Conservation (phyloP, 2,113 vertebrate species). For the Salvator merianae region DNA sequence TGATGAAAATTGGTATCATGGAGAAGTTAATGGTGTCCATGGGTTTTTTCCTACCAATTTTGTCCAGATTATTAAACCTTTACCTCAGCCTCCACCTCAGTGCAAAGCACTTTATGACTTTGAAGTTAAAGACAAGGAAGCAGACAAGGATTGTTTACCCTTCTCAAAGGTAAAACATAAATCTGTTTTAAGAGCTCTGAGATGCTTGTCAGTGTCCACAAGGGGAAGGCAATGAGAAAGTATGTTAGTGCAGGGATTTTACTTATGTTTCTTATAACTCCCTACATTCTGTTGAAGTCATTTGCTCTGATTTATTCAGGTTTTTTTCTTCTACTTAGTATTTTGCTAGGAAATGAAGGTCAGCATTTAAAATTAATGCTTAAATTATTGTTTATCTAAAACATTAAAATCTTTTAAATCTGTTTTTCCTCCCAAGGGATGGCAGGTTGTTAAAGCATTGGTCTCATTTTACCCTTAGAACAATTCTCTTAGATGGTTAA, state of each 20-base stretch:
- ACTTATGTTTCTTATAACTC: conserved; percentile 6
- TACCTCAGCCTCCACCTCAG: conserved; percentile 96
- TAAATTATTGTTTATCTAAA: not conserved
- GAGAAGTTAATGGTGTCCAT: conserved; percentile 93
- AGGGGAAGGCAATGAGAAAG: not conserved
- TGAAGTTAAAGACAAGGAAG: conserved; percentile 98
- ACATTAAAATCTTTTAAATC: not conserved
- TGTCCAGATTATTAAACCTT: conserved; percentile 96
- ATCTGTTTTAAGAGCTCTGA: not conserved
- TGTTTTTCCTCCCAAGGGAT: not conserved
- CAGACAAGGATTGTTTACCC: conserved; percentile 97
- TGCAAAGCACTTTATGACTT: conserved; percentile 99
- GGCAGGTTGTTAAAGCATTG: not conserved
- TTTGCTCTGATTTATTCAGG: not conserved
- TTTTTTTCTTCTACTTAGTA: conserved; percentile 13
- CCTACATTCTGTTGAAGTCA: conserved; percentile 8
- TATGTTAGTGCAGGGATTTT: conserved; percentile 14
- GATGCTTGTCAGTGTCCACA: conserved; percentile 6
- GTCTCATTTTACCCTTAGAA: not conserved
- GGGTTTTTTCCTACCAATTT: conserved; percentile 99
- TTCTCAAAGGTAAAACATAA: conserved; percentile 89
- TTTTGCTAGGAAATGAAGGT: not conserved
- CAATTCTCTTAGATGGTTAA: not conserved
- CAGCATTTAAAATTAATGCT: not conserved
- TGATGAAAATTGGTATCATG: conserved; percentile 99